Evolutionary conservation across 2,797 vertebrate species (phyloP).

Genomic region (Poecile montanus): DNA sequence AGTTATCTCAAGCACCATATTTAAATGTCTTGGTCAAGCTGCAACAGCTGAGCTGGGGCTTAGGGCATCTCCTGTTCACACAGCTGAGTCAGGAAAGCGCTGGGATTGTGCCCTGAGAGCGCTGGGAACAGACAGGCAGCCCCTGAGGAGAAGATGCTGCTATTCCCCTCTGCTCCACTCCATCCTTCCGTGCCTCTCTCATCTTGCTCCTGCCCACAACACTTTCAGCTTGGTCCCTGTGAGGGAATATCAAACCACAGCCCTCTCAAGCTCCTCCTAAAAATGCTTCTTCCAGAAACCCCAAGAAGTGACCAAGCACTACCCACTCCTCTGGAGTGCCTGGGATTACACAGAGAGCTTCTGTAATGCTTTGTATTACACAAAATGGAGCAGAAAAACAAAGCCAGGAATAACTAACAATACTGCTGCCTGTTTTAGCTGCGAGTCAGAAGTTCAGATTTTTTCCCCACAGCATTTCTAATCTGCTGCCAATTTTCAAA

Average conservation of each 20-base stretch:
- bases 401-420: slow-evolving; percentile 57
- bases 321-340: neutral
- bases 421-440: slow-evolving; percentile 6
- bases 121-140: neutral
- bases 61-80: neutral
- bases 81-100: neutral
- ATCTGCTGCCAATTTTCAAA: slow-evolving; percentile 55
- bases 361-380: neutral
- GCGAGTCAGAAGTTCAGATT: neutral
- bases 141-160: neutral
- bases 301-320: neutral
- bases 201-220: neutral
- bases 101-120: neutral
- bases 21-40: neutral
- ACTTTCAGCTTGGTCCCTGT: neutral
- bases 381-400: neutral
- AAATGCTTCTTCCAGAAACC: neutral
- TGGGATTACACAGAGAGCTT: neutral
- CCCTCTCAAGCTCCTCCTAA: neutral
- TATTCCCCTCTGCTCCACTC: neutral
- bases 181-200: neutral
- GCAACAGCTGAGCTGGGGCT: neutral
- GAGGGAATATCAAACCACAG: neutral
- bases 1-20: neutral
- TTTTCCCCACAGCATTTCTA: neutral